Conservation (phyloP, 2,113 vertebrate species). For the Tamias sibiricus region DNA sequence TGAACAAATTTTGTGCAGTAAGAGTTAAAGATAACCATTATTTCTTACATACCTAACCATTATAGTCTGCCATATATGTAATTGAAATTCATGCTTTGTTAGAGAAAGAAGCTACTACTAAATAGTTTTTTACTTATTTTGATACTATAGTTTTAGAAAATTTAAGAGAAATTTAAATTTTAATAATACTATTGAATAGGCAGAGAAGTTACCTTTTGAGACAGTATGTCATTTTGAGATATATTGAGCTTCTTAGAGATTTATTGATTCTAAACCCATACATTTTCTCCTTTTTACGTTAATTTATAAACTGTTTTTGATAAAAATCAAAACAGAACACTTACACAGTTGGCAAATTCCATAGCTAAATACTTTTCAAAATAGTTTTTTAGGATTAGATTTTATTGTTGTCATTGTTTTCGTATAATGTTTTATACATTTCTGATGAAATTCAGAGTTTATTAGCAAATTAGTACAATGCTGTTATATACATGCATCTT, state of each 20-base stretch:
- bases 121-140: not conserved
- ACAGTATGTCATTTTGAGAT: not conserved
- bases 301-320: conserved; percentile 24
- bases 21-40: not conserved
- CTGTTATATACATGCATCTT: not conserved
- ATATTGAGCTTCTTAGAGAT: not conserved
- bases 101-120: not conserved
- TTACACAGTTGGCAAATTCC: conserved; percentile 52
- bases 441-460: conserved; percentile 46
- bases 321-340: conserved; percentile 30
- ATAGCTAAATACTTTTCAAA: not conserved
- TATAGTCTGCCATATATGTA: not conserved
- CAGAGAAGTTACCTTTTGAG: conserved; percentile 31
- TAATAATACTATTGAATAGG: not conserved
- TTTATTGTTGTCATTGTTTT: conserved; percentile 14
- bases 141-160: conserved; percentile 13
- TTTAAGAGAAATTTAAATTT: conserved; percentile 17
- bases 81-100: conserved; percentile 49
- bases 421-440: conserved; percentile 27
- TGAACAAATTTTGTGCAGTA: not conserved
- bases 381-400: not conserved
- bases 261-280: conserved; percentile 24
- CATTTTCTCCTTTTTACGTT: conserved; percentile 6
- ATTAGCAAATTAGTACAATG: not conserved
- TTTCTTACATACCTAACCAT: not conserved